Conservation (phyloP, 2,113 vertebrate species). For the Oryzias celebensis region DNA sequence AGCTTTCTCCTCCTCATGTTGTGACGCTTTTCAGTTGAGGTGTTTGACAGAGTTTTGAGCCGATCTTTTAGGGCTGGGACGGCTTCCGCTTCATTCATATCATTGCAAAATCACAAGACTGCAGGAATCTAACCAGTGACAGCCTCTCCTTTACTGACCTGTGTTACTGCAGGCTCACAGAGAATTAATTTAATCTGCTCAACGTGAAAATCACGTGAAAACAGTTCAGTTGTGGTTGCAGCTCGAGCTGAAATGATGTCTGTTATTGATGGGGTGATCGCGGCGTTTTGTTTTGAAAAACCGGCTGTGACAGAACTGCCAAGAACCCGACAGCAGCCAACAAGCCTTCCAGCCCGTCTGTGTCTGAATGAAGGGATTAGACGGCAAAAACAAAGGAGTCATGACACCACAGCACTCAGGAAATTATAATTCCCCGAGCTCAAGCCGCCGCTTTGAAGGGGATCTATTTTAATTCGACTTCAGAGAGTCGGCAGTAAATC, state of each 20-base stretch:
- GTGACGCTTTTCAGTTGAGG: neutral
- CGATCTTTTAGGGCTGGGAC: neutral
- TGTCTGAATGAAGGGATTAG: slow-evolving; percentile 36
- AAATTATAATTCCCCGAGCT: slow-evolving; percentile 27
- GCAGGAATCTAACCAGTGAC: slow-evolving; percentile 17
- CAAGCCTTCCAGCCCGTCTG: neutral
- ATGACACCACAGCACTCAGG: slow-evolving; percentile 13
- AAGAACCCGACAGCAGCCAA: slow-evolving; percentile 1
- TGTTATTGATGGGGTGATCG: neutral
- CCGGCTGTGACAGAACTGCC: slow-evolving; percentile 8
- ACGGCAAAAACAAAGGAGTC: slow-evolving; percentile 12
- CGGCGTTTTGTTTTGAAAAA: slow-evolving; percentile 19
- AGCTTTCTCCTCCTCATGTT: neutral
- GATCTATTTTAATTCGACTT: slow-evolving; percentile 33
- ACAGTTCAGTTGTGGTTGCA: slow-evolving; percentile 11
- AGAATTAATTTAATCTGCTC: slow-evolving; percentile 39
- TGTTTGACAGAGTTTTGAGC: too few relatives aligned
- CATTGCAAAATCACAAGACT: slow-evolving; percentile 29
- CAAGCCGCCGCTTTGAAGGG: neutral
- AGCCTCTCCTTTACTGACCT: slow-evolving; percentile 21
- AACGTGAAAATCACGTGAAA: slow-evolving; percentile 30
- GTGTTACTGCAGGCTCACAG: slow-evolving; percentile 21
- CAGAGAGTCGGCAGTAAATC: slow-evolving; percentile 3
- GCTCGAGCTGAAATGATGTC: slow-evolving; percentile 22
- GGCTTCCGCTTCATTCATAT: slow-evolving; percentile 13